Conservation (phyloP, 2,113 vertebrate genomes). For the Ciconia stormi region DNA sequence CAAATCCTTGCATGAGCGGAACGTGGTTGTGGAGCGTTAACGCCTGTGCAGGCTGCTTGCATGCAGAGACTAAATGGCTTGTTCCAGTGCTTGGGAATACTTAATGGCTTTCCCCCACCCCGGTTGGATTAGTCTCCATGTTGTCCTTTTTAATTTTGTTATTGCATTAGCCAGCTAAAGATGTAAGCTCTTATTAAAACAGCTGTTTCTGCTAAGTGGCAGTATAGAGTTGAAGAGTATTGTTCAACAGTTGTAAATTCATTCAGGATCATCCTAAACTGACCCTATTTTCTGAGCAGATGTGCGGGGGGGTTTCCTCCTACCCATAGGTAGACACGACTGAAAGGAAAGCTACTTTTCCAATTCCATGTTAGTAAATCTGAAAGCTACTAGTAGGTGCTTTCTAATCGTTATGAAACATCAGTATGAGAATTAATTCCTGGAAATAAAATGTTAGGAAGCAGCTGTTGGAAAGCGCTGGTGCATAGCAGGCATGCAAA, state of each 20-base stretch:
- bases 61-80: background rate
- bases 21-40: background rate
- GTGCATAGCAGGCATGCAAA: background rate
- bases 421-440: background rate
- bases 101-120: background rate
- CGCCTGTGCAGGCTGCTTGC: background rate
- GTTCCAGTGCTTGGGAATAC: background rate
- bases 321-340: accelerated
- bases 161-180: background rate
- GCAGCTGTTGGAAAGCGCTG: background rate
- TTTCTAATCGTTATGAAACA: background rate
- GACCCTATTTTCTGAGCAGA: background rate
- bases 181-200: background rate
- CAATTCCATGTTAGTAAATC: background rate
- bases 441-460: background rate
- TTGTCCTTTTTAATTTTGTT: conserved; percentile 25
- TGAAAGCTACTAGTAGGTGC: background rate
- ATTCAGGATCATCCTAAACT: background rate
- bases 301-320: background rate
- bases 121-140: background rate
- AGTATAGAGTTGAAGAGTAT: accelerated
- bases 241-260: background rate
- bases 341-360: background rate
- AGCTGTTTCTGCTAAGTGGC: background rate
- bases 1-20: background rate